Conservation (phyloP, 2,797 vertebrate species). For the Onychomys arenicola region DNA sequence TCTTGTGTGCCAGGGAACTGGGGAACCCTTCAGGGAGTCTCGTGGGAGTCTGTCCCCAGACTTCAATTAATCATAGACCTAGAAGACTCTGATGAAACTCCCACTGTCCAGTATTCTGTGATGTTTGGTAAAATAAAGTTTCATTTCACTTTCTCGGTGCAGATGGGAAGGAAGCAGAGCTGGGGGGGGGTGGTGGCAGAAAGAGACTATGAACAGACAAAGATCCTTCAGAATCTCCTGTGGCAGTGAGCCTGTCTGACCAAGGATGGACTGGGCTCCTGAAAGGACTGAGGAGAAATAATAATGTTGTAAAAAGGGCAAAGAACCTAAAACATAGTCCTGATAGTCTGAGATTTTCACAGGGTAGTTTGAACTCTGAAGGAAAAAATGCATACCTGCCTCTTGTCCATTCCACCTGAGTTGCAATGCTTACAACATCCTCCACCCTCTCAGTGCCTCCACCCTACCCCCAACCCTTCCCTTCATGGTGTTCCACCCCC, state of each 20-base stretch:
- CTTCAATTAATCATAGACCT: neutral
- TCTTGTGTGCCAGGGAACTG: neutral
- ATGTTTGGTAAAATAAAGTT: neutral
- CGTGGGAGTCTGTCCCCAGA: conserved; percentile 28
- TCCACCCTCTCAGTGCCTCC: neutral
- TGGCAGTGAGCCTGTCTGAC: neutral
- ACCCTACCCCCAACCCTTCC: neutral
- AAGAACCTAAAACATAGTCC: neutral
- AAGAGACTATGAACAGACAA: neutral
- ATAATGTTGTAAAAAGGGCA: neutral
- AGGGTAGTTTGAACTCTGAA: neutral
- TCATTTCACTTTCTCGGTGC: neutral
- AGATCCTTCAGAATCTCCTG: neutral
- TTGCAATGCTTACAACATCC: neutral
- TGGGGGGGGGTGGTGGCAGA: neutral
- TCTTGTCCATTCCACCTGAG: neutral
- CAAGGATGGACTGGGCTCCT: neutral
- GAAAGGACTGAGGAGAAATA: neutral
- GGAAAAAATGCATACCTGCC: neutral
- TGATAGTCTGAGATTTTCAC: neutral
- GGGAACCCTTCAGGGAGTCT: neutral
- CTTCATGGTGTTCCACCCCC: neutral
- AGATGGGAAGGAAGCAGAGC: neutral
- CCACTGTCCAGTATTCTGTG: neutral
- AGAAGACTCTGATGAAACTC: neutral